phyloP scores from a whole-genome alignment of 2,797 vertebrate species.

The Neomorphus geoffroyi region DNA sequence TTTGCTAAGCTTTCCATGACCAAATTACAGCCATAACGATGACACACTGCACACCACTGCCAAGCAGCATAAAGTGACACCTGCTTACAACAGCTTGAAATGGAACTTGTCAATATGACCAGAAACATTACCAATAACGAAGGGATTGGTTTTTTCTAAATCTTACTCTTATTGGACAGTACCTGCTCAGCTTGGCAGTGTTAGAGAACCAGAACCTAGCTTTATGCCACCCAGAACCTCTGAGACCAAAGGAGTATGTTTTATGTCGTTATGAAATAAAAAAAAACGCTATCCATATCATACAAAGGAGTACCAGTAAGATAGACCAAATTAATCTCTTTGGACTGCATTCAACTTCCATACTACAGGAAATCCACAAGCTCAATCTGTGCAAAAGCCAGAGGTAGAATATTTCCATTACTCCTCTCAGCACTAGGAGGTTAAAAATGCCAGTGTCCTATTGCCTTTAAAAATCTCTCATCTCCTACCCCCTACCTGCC shows the following conservation, averaged over 20 bases:
- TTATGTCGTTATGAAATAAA: background rate
- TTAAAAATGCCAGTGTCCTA: conserved; percentile 65
- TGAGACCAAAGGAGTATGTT: background rate
- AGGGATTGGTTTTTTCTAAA: background rate
- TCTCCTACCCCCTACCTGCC: conserved; percentile 51
- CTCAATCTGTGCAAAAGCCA: background rate
- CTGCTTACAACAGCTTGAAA: conserved; percentile 46
- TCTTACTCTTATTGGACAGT: background rate
- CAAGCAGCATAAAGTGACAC: conserved; percentile 46
- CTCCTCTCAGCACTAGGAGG: background rate
- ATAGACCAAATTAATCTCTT: background rate
- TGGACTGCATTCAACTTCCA: background rate
- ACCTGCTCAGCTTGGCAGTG: background rate
- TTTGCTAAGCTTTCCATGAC: conserved; percentile 62
- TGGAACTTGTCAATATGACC: background rate
- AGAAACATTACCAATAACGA: conserved; percentile 1
- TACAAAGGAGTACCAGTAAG: background rate
- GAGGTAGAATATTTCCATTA: background rate
- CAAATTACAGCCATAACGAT: conserved; percentile 44
- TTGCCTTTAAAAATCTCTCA: conserved; percentile 63
- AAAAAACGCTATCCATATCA: background rate
- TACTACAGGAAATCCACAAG: background rate
- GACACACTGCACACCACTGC: conserved; percentile 33
- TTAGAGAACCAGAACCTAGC: background rate
- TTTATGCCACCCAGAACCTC: background rate